These are phyloP conservation scores for Pachypsylla venusta DNA, from an alignment of 1,140 invertebrate genomes.

Conservation along the genomic window DNA sequence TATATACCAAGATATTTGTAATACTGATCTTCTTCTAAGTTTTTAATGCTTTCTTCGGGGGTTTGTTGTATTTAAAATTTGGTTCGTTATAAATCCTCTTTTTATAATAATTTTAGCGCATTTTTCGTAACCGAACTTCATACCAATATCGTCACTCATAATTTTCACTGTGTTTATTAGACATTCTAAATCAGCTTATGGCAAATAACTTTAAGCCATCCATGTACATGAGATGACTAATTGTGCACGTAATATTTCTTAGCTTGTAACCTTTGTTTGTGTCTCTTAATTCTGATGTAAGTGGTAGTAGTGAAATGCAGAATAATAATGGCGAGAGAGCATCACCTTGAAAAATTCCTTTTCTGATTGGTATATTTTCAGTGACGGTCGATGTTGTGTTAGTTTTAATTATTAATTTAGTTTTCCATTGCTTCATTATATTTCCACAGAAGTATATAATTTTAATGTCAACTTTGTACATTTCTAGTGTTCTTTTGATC, in stretches of 20 bases:
- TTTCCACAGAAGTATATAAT: neutral
- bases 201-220: conserved; percentile 1
- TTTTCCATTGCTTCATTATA: conserved; percentile 2
- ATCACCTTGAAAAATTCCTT: conserved; percentile 14
- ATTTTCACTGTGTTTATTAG: neutral
- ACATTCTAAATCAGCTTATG: neutral
- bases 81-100: neutral
- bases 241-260: neutral
- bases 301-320: neutral
- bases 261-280: conserved; percentile 4
- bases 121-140: conserved; percentile 4
- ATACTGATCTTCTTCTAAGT: neutral
- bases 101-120: conserved; percentile 1
- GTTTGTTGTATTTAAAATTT: neutral
- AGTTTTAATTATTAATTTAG: neutral
- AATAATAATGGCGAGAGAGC: neutral
- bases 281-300: neutral
- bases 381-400: neutral
- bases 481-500: conserved; percentile 18
- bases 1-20: conserved; percentile 6
- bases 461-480: conserved; percentile 16
- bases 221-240: conserved; percentile 2
- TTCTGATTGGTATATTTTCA: neutral
- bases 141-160: neutral
- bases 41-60: neutral